Evolutionary conservation across 2,113 vertebrate species (phyloP), one percentile per base, ranked within the genome.

Genomic region (Pardalotus punctatus): DNA sequence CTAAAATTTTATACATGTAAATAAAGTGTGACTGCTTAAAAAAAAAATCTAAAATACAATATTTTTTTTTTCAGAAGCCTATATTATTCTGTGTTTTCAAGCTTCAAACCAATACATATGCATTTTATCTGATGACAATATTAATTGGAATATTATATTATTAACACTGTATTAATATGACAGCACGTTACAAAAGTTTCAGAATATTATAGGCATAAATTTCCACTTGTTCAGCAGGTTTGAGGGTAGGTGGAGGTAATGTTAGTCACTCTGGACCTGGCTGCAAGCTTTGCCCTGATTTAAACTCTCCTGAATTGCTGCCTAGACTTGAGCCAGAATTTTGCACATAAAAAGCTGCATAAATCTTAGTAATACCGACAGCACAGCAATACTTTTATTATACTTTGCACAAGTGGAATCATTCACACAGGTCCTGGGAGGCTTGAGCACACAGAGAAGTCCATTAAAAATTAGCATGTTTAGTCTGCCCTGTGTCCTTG

Each of bases 51-150:
- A 53, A 70, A 61, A 40, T n/a, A 2, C 0, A 61, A 40, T n/a
- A 2, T 0, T 5, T 36, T 66, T 42, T 18, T 21, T 61, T 80
- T 19, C 2, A 13, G 60, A 33, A 62, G 3, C 4, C 9, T 2
- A 5, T 2, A 6, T 28, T 48, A 13, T 36, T 77, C 36, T 18
- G 2, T 5, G 16, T 12, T 47, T 78, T 60, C 35, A 58, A 42
- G 9, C 24, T 69, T 45, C 16, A 56, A 70, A 8, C 2, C 3
- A 71, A 40, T 14, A 15, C 5, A n/a, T 11, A 67, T 7, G 0
- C 0, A n/a, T 92, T 86, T 83, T 48, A 35, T 36, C 29, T 53
- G 43, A 73, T 24, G 1, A 38, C 5, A 54, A 60, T 29, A 2
- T 53, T 65, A 53, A 45, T 12, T 11, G 9, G 86, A 60, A 43